These are phyloP conservation scores for Sebastes fasciatus DNA, from an alignment of 2,113 vertebrate genomes.

Conservation along the genomic window DNA sequence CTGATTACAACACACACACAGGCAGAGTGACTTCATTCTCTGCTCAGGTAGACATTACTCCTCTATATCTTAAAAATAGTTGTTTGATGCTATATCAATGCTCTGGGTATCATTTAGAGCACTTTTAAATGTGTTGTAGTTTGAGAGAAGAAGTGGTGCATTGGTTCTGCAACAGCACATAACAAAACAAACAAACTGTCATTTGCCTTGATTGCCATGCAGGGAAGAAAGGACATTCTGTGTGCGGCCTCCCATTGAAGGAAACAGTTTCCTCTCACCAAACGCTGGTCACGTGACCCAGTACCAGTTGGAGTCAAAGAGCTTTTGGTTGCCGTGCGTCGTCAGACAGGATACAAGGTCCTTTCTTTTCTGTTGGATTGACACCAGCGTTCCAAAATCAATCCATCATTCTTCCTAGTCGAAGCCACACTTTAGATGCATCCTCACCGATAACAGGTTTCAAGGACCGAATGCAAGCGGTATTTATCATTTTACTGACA, in stretches of 20 bases:
- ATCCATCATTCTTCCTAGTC: constrained; percentile 38
- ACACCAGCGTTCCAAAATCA: constrained; percentile 43
- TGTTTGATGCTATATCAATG: no score
- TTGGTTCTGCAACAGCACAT: neutral
- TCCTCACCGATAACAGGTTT: constrained; percentile 24
- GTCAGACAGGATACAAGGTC: constrained; percentile 54
- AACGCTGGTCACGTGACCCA: constrained; percentile 55
- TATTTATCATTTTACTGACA: constrained; percentile 42
- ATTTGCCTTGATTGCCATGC: constrained; percentile 10
- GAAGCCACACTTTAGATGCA: constrained; percentile 29
- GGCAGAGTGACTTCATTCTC: no score
- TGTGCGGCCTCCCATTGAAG: constrained; percentile 16
- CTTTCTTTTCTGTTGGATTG: constrained; percentile 49
- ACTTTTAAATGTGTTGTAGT: no score
- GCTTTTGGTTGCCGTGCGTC: constrained; percentile 44
- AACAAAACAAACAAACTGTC: constrained; percentile 29
- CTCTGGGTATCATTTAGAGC: no score
- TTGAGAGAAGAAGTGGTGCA: neutral
- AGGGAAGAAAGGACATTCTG: constrained; percentile 38
- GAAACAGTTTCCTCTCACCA: constrained; percentile 31
- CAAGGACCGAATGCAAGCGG: constrained; percentile 38
- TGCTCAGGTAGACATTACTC: no score
- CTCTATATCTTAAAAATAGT: no score
- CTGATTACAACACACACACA: no score
- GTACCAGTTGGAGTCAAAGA: constrained; percentile 73